Evolutionary conservation across 2,888 invertebrate genomes (phyloP), one percentile per base, ranked within the genome.

Genomic region (Troglohyphantes excavatus): DNA sequence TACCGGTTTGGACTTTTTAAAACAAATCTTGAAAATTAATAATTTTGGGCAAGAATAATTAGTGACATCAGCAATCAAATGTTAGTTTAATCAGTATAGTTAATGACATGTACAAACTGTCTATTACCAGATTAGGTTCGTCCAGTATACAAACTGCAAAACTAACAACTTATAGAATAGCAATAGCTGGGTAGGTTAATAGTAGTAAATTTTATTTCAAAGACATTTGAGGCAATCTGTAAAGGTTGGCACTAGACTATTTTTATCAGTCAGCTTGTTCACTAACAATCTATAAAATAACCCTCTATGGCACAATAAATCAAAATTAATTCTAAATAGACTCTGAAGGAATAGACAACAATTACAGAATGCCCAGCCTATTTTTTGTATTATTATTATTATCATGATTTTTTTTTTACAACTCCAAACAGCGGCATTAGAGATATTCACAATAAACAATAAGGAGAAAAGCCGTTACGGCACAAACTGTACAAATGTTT

Each of bases 401-500:
- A 59, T 76, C 46, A 76, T 26, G 29, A 46, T 65, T 73, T 82
- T 63, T 33, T 84, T 85, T 90, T 90, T 90, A 90, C 89, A 89
- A 78, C 65, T 89, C 76, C 73, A 75, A 89, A 73, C 63, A 85
- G 73, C 53, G 67, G 79, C 65, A 85, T 63, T 79, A 84, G 82
- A 76, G 59, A 79, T 84, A 81, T 85, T 90, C 90, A 90, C 90
- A 90, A 79, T 68, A 85, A 89, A 85, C 53, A 73, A 90, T 17
- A 65, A 81, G 11, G 85, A 68, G 63, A 63, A 83, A 83, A 79
- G 90, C 85, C 85, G 17, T 65, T 23, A 72, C 67, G 90, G 90
- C 90, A 84, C 76, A 81, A 85, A 90, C 90, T 90, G 90, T 90
- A 90, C 90, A 90, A 90, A 90, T 90, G 90, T 70, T 83, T 76